Evolutionary conservation across 1,140 invertebrate genomes (phyloP).

Genomic region (Drosophila repletoides): DNA sequence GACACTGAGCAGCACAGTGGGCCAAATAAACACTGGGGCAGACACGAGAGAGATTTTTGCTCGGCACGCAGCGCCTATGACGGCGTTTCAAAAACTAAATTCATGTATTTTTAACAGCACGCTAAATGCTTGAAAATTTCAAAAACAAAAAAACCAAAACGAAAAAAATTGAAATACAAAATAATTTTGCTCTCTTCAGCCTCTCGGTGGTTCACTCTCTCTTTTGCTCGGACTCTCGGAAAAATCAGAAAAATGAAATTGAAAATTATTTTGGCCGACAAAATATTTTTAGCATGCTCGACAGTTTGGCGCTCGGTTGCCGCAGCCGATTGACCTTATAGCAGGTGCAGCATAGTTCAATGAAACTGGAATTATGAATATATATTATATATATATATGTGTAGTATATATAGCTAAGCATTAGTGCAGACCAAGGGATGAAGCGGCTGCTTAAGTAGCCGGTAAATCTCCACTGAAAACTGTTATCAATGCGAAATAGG

Average conservation of each 20-base stretch:
- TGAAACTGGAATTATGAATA: conserved; percentile 67
- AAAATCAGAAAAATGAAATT: conserved; percentile 41
- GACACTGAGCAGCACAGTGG: conserved; percentile 20
- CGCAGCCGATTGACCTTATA: conserved; percentile 61
- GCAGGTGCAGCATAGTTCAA: conserved; percentile 72
- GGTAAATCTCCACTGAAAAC: background rate
- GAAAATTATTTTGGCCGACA: conserved; percentile 42
- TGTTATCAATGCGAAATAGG: conserved; percentile 51
- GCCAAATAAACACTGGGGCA: conserved; percentile 11
- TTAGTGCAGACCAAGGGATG: background rate
- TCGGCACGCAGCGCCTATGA: conserved; percentile 69
- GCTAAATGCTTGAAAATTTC: conserved; percentile 63
- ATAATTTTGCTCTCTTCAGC: conserved; percentile 28
- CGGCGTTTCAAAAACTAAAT: conserved; percentile 79
- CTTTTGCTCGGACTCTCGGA: conserved; percentile 17
- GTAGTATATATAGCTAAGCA: background rate
- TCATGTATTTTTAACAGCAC: conserved; percentile 74
- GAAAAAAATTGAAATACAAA: conserved; percentile 18
- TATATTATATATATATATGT: conserved; percentile 22
- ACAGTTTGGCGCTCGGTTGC: conserved; percentile 13
- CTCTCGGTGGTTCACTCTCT: conserved; percentile 2
- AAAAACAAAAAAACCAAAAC: conserved; percentile 15
- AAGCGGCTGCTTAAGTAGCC: background rate
- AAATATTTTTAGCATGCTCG: conserved; percentile 46
- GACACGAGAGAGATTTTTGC: conserved; percentile 24